These are phyloP conservation scores for Synanthedon andrenaeformis DNA, from an alignment of 2,888 invertebrate genomes.

Conservation along the genomic window DNA sequence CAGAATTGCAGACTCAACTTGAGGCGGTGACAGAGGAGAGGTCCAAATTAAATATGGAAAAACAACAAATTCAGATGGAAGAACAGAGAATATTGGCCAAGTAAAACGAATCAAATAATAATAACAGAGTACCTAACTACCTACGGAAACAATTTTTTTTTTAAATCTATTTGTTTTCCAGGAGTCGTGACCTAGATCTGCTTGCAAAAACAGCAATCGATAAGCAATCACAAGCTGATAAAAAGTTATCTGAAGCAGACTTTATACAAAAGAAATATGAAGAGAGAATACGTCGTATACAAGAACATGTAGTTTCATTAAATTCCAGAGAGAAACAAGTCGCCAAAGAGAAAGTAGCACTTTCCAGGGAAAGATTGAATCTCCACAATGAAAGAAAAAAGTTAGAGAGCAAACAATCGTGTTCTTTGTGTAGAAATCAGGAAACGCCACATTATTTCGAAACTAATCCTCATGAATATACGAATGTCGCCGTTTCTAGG, in stretches of 20 bases:
- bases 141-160: too few species aligned
- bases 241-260: conserved; percentile 67
- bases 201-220: conserved; percentile 68
- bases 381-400: conserved; percentile 67
- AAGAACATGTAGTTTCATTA: conserved; percentile 67
- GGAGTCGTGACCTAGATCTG: conserved; percentile 61
- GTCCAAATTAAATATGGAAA: conserved; percentile 47
- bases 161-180: conserved; percentile 17
- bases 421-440: conserved; percentile 51
- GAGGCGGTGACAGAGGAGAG: conserved; percentile 54
- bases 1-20: conserved; percentile 49
- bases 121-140: background rate
- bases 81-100: conserved; percentile 54
- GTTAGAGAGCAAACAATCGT: conserved; percentile 48
- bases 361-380: conserved; percentile 70
- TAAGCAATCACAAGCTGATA: conserved; percentile 71
- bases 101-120: conserved; percentile 20
- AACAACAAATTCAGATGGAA: conserved; percentile 54
- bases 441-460: conserved; percentile 26
- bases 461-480: conserved; percentile 27
- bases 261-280: conserved; percentile 67
- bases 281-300: conserved; percentile 67
- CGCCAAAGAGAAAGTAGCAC: conserved; percentile 70
- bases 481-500: conserved; percentile 35
- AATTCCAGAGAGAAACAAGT: conserved; percentile 71